Evolutionary conservation across 2,113 vertebrate species (phyloP).

Genomic region (Tringa solitaria): DNA sequence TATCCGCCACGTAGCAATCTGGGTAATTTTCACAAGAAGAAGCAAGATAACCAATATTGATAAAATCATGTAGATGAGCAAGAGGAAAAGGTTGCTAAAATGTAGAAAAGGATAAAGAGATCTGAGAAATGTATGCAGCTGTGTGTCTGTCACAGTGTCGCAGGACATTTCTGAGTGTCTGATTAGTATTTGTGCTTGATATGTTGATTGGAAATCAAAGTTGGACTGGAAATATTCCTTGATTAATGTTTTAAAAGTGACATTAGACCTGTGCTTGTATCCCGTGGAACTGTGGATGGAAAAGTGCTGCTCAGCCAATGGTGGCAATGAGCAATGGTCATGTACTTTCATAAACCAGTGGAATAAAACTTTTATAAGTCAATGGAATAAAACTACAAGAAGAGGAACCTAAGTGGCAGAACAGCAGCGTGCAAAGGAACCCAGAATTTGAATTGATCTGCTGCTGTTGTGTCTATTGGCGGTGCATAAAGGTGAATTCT

Average conservation of each 20-base stretch:
- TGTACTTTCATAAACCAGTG: no score
- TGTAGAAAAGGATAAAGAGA: not conserved
- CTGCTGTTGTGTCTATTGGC: not conserved
- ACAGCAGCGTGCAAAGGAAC: not conserved
- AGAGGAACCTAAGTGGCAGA: not conserved
- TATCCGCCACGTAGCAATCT: not conserved
- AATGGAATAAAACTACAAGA: not conserved
- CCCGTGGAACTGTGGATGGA: not conserved
- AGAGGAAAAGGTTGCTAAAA: not conserved
- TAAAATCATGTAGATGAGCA: not conserved
- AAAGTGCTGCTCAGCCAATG: not conserved
- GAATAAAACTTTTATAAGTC: no score
- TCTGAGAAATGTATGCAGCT: not conserved
- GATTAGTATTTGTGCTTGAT: not conserved
- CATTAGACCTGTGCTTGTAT: not conserved
- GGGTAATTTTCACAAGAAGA: not conserved
- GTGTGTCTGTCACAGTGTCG: not conserved
- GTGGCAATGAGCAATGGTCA: not conserved
- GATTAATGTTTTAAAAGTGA: not conserved
- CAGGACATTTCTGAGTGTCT: not conserved
- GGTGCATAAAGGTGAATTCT: not conserved
- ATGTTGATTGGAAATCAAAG: not conserved
- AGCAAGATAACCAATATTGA: not conserved
- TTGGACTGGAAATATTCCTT: not conserved
- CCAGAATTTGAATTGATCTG: not conserved